A percentile compares a stretch with the other conserved stretches of the same genome.
Evolutionary conservation across 2,797 vertebrate genomes (phyloP).

Genomic region (Cuculus canorus): DNA sequence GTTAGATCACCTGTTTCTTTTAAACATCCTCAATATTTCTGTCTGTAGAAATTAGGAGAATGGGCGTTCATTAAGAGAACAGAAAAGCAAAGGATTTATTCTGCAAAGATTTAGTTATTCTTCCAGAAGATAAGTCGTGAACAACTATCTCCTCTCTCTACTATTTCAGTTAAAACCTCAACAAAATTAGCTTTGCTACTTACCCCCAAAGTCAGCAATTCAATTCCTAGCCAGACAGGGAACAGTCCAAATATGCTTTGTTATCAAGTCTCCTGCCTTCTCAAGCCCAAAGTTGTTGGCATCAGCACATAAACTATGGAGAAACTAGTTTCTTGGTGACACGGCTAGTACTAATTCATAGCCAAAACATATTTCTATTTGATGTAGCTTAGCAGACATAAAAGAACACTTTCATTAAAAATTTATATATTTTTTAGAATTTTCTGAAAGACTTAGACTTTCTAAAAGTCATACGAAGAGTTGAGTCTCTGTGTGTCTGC

Average conservation of each 20-base stretch:
- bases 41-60: background rate
- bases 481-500: background rate
- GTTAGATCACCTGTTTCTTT: background rate
- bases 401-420: background rate
- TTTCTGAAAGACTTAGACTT: background rate
- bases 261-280: slow-evolving; percentile 8
- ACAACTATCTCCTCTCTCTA: background rate
- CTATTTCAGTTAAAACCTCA: slow-evolving; percentile 38
- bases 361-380: background rate
- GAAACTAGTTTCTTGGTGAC: slow-evolving; percentile 10
- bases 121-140: background rate
- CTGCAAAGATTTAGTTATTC: background rate
- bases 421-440: background rate
- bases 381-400: background rate
- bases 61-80: background rate
- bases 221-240: slow-evolving; percentile 20
- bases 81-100: background rate
- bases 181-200: slow-evolving; percentile 41
- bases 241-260: background rate
- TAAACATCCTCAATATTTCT: background rate
- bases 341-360: background rate
- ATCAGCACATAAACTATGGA: slow-evolving; percentile 17
- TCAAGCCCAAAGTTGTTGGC: background rate
- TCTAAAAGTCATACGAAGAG: background rate
- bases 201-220: slow-evolving; percentile 37